Percentiles rank a stretch among this genome's conserved stretches.
Evolutionary conservation across 2,113 vertebrate species (phyloP).

Genomic region (Laticauda laticaudata): DNA sequence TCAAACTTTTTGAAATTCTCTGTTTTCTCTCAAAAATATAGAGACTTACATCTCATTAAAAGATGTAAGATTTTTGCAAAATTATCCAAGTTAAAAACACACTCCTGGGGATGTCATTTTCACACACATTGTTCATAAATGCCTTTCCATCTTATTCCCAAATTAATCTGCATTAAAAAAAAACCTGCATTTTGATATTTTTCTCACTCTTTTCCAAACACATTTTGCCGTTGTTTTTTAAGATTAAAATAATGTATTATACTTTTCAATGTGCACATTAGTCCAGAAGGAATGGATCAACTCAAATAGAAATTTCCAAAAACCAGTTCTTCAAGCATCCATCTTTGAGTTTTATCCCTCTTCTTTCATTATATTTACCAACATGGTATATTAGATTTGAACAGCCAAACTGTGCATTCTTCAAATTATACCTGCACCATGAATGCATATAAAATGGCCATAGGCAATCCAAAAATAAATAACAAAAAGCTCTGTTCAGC

Average conservation of each 20-base stretch:
- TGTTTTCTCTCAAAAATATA: not conserved
- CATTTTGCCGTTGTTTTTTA: not conserved
- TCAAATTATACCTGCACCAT: not conserved
- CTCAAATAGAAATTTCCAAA: not conserved
- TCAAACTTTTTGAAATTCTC: not conserved
- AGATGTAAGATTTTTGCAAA: not conserved
- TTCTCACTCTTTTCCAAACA: not conserved
- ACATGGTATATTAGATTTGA: not conserved
- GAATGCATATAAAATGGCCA: not conserved
- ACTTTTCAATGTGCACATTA: not conserved
- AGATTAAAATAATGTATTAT: not conserved
- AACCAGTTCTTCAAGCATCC: not conserved
- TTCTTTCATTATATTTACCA: not conserved
- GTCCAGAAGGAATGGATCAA: not conserved
- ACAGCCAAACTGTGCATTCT: not conserved
- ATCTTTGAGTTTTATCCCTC: not conserved
- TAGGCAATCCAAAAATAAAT: not conserved
- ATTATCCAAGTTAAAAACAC: not conserved
- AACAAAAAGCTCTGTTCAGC: not conserved
- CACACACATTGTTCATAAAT: not conserved
- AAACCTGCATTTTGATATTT: not conserved
- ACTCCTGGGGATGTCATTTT: not conserved
- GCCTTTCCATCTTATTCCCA: not conserved
- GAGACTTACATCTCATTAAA: not conserved
- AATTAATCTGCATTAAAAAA: not conserved